A percentile compares a stretch with the other conserved stretches of the same genome.
phyloP scores from a whole-genome alignment of 2,113 vertebrate species.

The Rhinoptilus africanus region DNA sequence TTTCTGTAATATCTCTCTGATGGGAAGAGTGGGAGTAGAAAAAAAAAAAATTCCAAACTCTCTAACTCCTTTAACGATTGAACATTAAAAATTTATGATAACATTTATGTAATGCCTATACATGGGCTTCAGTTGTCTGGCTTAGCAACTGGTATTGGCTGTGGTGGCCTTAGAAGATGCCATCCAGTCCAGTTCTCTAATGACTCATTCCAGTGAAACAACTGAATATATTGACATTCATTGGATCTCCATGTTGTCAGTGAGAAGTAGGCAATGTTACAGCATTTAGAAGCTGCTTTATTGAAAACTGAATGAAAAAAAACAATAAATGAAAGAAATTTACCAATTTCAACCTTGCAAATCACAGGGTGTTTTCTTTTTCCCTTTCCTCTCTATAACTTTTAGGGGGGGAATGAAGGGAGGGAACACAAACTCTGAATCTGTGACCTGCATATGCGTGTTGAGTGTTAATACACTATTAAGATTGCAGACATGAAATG shows the following conservation, averaged over 20 bases:
- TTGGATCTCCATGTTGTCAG: background rate
- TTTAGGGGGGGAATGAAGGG: accelerated
- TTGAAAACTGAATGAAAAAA: no score
- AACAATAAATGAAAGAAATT: background rate
- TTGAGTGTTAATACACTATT: background rate
- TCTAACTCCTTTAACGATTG: background rate
- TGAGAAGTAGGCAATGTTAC: background rate
- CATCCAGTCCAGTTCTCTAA: background rate
- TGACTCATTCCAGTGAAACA: background rate
- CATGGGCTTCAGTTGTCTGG: background rate
- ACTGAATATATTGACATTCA: background rate
- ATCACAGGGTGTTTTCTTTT: background rate
- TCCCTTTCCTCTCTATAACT: background rate
- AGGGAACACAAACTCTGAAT: background rate
- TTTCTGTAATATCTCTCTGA: background rate
- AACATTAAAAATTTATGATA: background rate
- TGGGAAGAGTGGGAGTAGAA: background rate
- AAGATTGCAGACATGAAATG: background rate
- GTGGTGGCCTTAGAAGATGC: background rate
- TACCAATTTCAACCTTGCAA: background rate
- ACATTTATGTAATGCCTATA: background rate
- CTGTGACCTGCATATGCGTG: background rate
- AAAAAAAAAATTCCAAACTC: background rate
- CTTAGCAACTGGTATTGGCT: background rate
- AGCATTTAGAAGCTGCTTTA: background rate